A percentile compares a stretch with the other conserved stretches of the same genome.
Evolutionary conservation across 2,888 invertebrate genomes (phyloP).

Genomic region (Dendrolimus houi): DNA sequence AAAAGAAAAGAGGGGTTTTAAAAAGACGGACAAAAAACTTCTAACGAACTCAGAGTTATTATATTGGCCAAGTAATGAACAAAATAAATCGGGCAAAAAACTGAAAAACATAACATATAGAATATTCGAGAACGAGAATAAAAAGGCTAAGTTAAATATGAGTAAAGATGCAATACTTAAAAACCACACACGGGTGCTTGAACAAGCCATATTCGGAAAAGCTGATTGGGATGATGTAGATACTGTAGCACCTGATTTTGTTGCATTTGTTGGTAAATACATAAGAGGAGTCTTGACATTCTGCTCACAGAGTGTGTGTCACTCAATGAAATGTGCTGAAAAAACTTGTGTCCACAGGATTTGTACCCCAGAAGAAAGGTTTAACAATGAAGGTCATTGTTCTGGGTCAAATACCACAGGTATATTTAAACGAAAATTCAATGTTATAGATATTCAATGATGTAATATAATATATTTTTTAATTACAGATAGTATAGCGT

Average conservation of each 20-base stretch:
- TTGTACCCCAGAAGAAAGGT: conserved; percentile 44
- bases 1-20: conserved; percentile 19
- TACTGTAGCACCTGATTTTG: conserved; percentile 52
- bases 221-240: conserved; percentile 60
- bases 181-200: conserved; percentile 43
- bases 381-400: conserved; percentile 59
- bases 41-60: conserved; percentile 40
- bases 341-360: conserved; percentile 53
- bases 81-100: conserved; percentile 13
- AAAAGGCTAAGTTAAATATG: conserved; percentile 49
- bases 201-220: conserved; percentile 58
- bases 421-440: conserved; percentile 13
- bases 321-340: conserved; percentile 59
- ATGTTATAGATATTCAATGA: neutral
- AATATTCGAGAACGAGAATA: conserved; percentile 49
- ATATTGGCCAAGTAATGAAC: conserved; percentile 46
- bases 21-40: conserved; percentile 33
- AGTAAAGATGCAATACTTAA: conserved; percentile 38
- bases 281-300: conserved; percentile 56
- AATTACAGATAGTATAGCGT: conserved; percentile 53
- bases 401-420: conserved; percentile 47
- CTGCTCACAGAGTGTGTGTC: conserved; percentile 53
- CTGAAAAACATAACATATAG: conserved; percentile 47
- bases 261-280: conserved; percentile 64
- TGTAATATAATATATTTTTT: neutral